Percentiles rank a stretch among this genome's conserved stretches.
These are phyloP conservation scores for Muscicapa striata DNA, from an alignment of 2,797 vertebrate species.

Conservation along the genomic window DNA sequence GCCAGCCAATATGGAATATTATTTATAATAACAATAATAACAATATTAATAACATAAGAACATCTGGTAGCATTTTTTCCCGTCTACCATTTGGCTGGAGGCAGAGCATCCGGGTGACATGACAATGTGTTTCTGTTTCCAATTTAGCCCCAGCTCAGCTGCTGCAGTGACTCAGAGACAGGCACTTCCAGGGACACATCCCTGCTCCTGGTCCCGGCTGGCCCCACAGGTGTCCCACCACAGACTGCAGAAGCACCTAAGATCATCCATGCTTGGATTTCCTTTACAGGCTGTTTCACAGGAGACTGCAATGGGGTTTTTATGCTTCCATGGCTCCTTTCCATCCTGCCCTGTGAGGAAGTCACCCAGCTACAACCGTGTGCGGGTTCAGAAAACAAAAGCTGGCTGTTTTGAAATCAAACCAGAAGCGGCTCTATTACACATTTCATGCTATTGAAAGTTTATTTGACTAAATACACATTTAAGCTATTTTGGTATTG, in stretches of 20 bases:
- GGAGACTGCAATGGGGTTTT: neutral
- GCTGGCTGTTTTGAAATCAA: slow-evolving; percentile 32
- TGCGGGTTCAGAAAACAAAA: neutral
- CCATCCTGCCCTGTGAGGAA: neutral
- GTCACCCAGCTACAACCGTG: neutral
- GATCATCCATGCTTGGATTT: neutral
- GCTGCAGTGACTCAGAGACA: slow-evolving; percentile 7
- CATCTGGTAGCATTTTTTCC: slow-evolving; percentile 58
- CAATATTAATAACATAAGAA: slow-evolving; percentile 69
- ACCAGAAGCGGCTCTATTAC: neutral
- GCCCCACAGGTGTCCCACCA: neutral
- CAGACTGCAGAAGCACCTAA: neutral
- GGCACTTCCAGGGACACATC: neutral
- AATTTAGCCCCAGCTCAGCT: slow-evolving; percentile 49
- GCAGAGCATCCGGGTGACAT: slow-evolving; percentile 47
- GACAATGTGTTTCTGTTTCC: slow-evolving; percentile 52
- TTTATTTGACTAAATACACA: neutral
- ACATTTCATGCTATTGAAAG: neutral
- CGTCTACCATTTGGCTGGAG: slow-evolving; percentile 59
- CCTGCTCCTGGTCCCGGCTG: accelerated
- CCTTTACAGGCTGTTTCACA: neutral
- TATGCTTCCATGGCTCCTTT: neutral
- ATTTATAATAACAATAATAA: slow-evolving; percentile 71
- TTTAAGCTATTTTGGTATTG: neutral
- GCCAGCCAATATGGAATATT: slow-evolving; percentile 23